phyloP scores from a whole-genome alignment of 2,888 invertebrate genomes.

The Eristalinus aeneus region DNA sequence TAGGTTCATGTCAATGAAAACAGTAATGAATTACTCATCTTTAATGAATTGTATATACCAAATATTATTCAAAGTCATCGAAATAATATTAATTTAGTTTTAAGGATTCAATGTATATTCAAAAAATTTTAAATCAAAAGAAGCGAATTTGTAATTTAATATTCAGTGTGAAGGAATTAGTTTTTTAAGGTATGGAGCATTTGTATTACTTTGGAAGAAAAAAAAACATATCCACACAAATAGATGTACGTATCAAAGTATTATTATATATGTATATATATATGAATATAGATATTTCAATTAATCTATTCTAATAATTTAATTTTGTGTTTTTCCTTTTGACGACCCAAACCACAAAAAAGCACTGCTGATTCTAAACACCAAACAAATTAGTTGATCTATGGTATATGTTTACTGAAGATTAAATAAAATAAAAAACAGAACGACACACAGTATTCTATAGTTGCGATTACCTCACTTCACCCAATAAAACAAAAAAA shows the following conservation, averaged over 20 bases:
- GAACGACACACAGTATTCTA: slow-evolving; percentile 63
- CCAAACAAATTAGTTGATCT: slow-evolving; percentile 3
- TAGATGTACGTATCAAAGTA: background rate
- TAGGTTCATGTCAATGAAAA: too few relatives aligned
- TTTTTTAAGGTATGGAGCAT: too few relatives aligned
- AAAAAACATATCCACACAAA: too few relatives aligned
- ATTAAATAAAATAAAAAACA: slow-evolving; percentile 1
- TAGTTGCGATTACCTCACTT: slow-evolving; percentile 4
- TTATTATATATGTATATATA: background rate
- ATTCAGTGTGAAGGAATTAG: too few relatives aligned
- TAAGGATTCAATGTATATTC: too few relatives aligned
- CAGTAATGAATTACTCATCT: too few relatives aligned
- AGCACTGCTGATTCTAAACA: slow-evolving; percentile 49
- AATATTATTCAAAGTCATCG: too few relatives aligned
- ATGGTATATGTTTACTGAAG: background rate
- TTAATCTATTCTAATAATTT: background rate
- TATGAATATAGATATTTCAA: background rate
- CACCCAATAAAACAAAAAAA: slow-evolving; percentile 48
- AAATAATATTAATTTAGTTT: too few relatives aligned
- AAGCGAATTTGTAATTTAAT: too few relatives aligned
- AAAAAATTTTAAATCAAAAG: too few relatives aligned
- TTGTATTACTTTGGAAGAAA: too few relatives aligned
- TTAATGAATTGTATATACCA: too few relatives aligned
- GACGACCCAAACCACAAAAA: slow-evolving; percentile 10
- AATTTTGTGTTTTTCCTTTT: background rate